Base-by-base conservation (phyloP, 2,888 invertebrate genomes). In the Drosophila meridiana region DNA sequence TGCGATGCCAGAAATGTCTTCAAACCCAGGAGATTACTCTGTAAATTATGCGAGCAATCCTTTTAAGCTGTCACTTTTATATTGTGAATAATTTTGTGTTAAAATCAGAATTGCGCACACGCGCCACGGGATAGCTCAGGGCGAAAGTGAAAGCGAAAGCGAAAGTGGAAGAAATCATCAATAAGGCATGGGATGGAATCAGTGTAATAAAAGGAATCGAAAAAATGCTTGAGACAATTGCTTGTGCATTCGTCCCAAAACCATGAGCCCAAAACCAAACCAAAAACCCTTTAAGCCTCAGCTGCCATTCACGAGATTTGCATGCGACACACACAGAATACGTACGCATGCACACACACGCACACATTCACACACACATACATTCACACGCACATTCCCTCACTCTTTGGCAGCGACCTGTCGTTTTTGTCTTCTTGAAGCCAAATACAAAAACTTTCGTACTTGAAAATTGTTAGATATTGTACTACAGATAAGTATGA, bases 71-170 rank as follows among this genome's bases (percentile, higher is more conserved):
- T 80, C 83, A 83, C 82, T 89, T 82, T 83, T 74, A 56, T 56
- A 83, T 83, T 79, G 83, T 69, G 73, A 64, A 81, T 87, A 89
- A 84, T 87, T 87, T 88, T 88, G 89, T 80, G 85, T 84, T 77
- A 73, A 81, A 87, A 87, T 84, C 89, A 80, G 76, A 89, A 87
- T 71, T 78, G 78, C 66, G 59, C 80, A 80, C 87, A 84, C 80
- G 82, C 80, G 76, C 73, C 48, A 64, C 73, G 8, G n/a, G 40
- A 28, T 8, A 43, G n/a, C 14, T 43, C 43, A 13, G 5, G 26
- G 36, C 2, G 11, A 20, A 3, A 13, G 47, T 55, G 56, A 9
- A 28, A 20, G 45, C 40, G 40, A 8, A 30, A 57, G 32, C 9
- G 43, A 3, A 6, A 47, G 62, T 13, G 36, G 32, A 14, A 13